Conservation (phyloP, 2,113 vertebrate genomes). For the Chaetorhynchus papuensis region DNA sequence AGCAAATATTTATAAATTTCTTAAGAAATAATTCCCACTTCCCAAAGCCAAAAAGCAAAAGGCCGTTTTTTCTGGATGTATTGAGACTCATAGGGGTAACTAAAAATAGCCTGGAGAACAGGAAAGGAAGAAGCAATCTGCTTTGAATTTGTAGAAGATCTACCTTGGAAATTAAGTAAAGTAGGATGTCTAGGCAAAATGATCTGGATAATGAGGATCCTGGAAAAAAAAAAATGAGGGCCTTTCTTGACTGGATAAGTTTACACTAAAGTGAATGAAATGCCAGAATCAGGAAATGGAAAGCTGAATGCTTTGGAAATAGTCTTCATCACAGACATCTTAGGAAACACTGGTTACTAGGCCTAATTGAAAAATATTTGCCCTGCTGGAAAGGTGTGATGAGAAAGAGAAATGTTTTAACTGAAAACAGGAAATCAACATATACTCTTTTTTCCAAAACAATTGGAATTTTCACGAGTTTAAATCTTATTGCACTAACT, state of each 20-base stretch:
- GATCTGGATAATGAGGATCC: neutral
- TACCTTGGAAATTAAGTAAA: neutral
- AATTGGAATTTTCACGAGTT: neutral
- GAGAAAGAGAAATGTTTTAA: neutral
- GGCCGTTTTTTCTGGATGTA: neutral
- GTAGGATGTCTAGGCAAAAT: neutral
- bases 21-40: conserved; percentile 34
- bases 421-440: neutral
- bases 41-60: conserved; percentile 38
- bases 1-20: conserved; percentile 59
- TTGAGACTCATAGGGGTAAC: neutral
- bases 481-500: neutral
- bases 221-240: neutral
- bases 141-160: neutral
- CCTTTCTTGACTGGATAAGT: neutral
- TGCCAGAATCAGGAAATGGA: conserved; percentile 11
- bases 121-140: neutral
- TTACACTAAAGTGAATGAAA: neutral
- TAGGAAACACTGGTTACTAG: neutral
- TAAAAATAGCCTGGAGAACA: conserved; percentile 5
- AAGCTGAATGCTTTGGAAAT: conserved; percentile 17
- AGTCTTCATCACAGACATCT: neutral
- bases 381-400: neutral
- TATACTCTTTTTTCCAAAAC: neutral
- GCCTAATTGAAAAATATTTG: neutral